Percentiles rank a stretch among this genome's conserved stretches.
These are phyloP conservation scores for Rallus limicola DNA, from an alignment of 2,113 vertebrate species.

Conservation along the genomic window DNA sequence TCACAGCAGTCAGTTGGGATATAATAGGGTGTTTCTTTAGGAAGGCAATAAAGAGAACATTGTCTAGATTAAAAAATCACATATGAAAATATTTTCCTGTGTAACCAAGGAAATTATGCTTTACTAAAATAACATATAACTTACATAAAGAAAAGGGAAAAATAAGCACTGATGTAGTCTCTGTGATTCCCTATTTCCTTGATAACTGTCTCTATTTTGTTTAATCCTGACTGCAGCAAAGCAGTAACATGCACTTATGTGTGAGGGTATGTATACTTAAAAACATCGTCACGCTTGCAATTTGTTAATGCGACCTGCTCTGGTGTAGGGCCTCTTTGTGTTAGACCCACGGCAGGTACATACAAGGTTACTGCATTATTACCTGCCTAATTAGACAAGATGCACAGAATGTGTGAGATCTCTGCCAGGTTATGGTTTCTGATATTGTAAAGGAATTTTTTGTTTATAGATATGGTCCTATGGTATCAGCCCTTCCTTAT, in stretches of 20 bases:
- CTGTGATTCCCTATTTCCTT: not conserved
- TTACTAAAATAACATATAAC: conserved; percentile 27
- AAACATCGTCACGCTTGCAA: not conserved
- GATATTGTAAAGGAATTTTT: not conserved
- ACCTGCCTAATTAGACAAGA: not conserved
- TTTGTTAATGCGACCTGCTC: not conserved
- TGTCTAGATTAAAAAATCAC: conserved; percentile 44
- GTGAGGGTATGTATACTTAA: not conserved
- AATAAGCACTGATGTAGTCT: not conserved
- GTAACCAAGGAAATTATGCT: conserved; percentile 8
- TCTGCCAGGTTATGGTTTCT: not conserved
- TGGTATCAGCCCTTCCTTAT: not conserved
- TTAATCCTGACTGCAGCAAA: not conserved
- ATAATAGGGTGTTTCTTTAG: conserved; percentile 45
- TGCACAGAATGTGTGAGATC: not conserved
- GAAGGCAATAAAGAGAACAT: conserved; percentile 42
- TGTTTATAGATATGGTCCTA: not conserved
- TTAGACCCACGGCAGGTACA: not conserved
- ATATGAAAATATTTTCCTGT: conserved; percentile 18
- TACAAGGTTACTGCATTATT: not conserved
- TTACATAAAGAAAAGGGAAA: not conserved
- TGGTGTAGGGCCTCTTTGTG: not conserved
- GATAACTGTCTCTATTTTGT: conserved; percentile 10
- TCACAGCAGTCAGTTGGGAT: not conserved
- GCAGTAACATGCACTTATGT: not conserved